These are phyloP conservation scores for Pseudocheirus occidentalis DNA, from an alignment of 2,797 vertebrate species.

Conservation along the genomic window DNA sequence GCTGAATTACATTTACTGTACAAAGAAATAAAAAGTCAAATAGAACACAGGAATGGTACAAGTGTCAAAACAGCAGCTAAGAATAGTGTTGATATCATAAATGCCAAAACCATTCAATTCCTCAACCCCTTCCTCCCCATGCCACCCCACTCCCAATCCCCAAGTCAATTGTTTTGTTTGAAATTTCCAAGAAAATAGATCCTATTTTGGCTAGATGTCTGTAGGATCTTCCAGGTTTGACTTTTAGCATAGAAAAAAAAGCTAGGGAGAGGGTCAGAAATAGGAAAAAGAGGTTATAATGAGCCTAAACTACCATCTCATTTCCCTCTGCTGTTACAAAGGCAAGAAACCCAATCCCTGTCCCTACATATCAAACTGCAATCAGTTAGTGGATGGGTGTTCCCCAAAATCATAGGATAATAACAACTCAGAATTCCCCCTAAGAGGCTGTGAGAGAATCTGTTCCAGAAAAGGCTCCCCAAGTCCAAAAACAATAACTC, in stretches of 20 bases:
- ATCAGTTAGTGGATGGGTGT: background rate
- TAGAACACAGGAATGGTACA: slow-evolving; percentile 76
- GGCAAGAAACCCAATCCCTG: background rate
- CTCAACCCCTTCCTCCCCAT: background rate
- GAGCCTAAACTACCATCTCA: background rate
- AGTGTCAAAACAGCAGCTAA: slow-evolving; percentile 82
- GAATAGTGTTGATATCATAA: slow-evolving; percentile 82
- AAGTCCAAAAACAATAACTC: background rate
- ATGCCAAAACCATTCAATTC: slow-evolving; percentile 62
- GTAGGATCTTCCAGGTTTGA: slow-evolving; percentile 27
- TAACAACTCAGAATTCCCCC: background rate
- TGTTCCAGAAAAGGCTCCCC: background rate
- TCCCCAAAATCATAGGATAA: background rate
- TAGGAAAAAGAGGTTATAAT: background rate
- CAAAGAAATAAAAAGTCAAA: slow-evolving; percentile 82
- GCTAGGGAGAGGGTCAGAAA: background rate
- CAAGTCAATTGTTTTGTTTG: slow-evolving; percentile 26
- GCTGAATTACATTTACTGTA: slow-evolving; percentile 84
- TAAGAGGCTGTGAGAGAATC: background rate
- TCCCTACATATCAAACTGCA: background rate
- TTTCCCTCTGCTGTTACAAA: background rate
- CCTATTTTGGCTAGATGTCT: background rate
- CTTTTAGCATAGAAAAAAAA: background rate
- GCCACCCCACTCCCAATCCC: background rate
- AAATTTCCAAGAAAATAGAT: slow-evolving; percentile 20